A percentile compares a stretch with the other conserved stretches of the same genome.
These are phyloP conservation scores for Caenorhabditis zanzibari DNA, from an alignment of 2,888 invertebrate species.

Conservation along the genomic window DNA sequence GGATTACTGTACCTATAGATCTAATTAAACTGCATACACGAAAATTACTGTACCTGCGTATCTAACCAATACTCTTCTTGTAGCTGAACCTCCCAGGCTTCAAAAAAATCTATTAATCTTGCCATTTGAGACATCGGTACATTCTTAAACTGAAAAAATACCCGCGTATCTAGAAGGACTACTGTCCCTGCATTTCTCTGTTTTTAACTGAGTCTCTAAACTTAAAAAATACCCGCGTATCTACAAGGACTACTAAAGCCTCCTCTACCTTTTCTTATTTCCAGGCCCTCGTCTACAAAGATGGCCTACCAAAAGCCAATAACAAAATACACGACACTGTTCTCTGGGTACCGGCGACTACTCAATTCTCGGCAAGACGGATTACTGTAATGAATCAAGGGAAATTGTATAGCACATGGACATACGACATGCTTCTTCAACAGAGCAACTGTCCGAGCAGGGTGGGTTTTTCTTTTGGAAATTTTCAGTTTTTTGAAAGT, in stretches of 20 bases:
- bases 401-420: slow-evolving; percentile 57
- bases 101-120: too few species aligned
- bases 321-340: slow-evolving; percentile 47
- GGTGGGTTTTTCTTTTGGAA: slow-evolving; percentile 17
- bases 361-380: slow-evolving; percentile 57
- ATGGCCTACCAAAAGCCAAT: slow-evolving; percentile 55
- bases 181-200: too few species aligned
- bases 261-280: too few species aligned
- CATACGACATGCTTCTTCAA: slow-evolving; percentile 53
- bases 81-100: too few species aligned
- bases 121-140: too few species aligned
- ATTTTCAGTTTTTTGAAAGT: neutral
- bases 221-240: too few species aligned
- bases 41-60: too few species aligned
- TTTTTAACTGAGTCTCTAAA: neutral
- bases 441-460: slow-evolving; percentile 46
- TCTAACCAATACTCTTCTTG: too few species aligned
- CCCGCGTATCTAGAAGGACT: too few species aligned
- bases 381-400: slow-evolving; percentile 60
- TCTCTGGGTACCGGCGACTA: slow-evolving; percentile 59
- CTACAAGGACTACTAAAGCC: too few species aligned
- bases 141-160: too few species aligned
- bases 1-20: neutral
- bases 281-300: slow-evolving; percentile 60
- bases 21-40: neutral